Evolutionary conservation across 2,888 invertebrate genomes (phyloP), one percentile per base, ranked within the genome.

Genomic region (Erynnis tages): DNA sequence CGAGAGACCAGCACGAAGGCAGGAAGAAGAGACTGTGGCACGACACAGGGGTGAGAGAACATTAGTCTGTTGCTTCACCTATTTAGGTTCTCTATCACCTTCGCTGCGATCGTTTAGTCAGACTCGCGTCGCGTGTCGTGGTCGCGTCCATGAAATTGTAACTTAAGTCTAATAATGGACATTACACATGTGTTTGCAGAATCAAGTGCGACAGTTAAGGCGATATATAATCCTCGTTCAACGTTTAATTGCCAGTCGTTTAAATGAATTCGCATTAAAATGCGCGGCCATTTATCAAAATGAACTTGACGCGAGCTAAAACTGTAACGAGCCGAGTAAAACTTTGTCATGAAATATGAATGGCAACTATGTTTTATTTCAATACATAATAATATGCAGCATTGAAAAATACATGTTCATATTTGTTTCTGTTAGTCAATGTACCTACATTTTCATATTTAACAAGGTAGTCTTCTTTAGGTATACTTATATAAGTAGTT

Each of bases 181-280:
- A 60, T 61, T 57, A 61, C 61, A 49, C 55, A 47, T 55, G 58
- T 60, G 14, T 59, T 62, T 54, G 47, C 46, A 55, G 49, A 61
- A 59, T 57, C 54, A 48, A 57, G 59, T 60, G 56, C 53, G 64
- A 61, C 62, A 60, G 59, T 65, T 43, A 57, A 62, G 61, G 65
- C 73, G 71, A 73, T 76, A 74, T 69, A 75, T 69, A 71, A 71
- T 61, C 60, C 56, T 52, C 59, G 66, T 62, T 66, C 68, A 70
- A 73, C 75, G 69, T 72, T 79, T 79, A 82, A 84, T 80, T 79
- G 76, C 73, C 54, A 47, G 56, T 57, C 74, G 70, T 75, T 80
- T 76, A 76, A 73, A 67, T 65, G 64, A 70, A 78, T 76, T 71
- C 73, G 66, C 66, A 67, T 73, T 76, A 69, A 71, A 80, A 74